Evolutionary conservation across 2,888 invertebrate genomes (phyloP), one percentile per base, ranked within the genome.

Genomic region (Camponotus fellah): DNA sequence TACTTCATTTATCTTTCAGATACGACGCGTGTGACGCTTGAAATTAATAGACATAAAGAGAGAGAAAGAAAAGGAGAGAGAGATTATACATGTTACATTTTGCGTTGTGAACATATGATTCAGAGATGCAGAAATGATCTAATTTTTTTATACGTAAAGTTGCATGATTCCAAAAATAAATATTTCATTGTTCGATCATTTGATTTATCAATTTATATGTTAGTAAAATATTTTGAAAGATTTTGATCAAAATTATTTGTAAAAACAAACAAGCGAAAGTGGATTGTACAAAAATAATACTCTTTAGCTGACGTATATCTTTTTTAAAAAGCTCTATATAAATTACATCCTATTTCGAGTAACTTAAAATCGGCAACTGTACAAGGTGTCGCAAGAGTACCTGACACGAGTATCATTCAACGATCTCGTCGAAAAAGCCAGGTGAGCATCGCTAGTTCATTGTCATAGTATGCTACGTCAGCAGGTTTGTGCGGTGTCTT

Each of bases 381-480:
- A 62, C 37, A 46, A 76, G 76, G 53, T 56, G 53, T 34, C 32
- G 77, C 37, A 84, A 85, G 87, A 82, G 86, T 85, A 85, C 68
- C 84, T 60, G 82, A 80, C 81, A 71, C 66, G 85, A 64, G 89
- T 86, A 79, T 85, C 84, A 84, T 88, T 77, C 87, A 66, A 56
- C 69, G 68, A 88, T 89, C 88, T 89, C 86, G 64, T 85, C 60
- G 85, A 91, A 88, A 91, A 90, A 92, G 92, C 92, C 94, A 94
- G 94, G 94, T 94, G 94, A 94, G 93, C 93, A 92, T 92, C 93
- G 90, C 86, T 72, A 87, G 86, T 89, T 90, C 92, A 92, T 94
- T 94, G 93, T 93, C 88, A 85, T 87, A 88, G 93, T 92, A 91
- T 87, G 94, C 94, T 60, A 86, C 90, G 93, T 94, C 94, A 94